Conservation (phyloP, 1,140 invertebrate species). For the Leptoteleia sp. region DNA sequence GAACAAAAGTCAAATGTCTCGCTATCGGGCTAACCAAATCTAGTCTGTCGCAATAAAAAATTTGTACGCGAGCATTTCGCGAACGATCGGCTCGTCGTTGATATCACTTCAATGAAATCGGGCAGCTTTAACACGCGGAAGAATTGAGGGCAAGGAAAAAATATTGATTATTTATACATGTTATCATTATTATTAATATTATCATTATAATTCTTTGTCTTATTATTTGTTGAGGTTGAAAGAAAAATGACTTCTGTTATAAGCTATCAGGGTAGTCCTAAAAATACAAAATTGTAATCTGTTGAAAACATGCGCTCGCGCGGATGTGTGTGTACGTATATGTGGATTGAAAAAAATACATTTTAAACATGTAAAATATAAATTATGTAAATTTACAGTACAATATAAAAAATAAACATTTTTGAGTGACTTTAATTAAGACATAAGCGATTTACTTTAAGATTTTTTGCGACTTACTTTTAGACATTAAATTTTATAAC, state of each 20-base stretch:
- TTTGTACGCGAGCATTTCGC: constrained; percentile 2
- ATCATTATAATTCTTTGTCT: constrained; percentile 45
- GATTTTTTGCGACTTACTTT: too few relatives aligned
- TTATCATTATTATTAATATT: constrained; percentile 47
- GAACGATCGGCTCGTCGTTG: constrained; percentile 36
- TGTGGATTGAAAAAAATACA: too few relatives aligned
- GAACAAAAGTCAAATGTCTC: constrained; percentile 6
- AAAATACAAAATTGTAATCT: constrained; percentile 7
- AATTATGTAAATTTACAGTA: too few relatives aligned
- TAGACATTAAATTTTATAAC: too few relatives aligned
- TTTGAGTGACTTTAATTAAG: too few relatives aligned
- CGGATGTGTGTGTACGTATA: constrained; percentile 4
- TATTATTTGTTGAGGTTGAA: constrained; percentile 5
- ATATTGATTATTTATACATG: constrained; percentile 32
- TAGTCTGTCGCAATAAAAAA: constrained; percentile 11
- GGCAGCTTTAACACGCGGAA: constrained; percentile 54
- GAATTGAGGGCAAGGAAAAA: constrained; percentile 48
- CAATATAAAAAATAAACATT: too few relatives aligned
- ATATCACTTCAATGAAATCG: constrained; percentile 44
- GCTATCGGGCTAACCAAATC: constrained; percentile 19
- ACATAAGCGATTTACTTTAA: too few relatives aligned
- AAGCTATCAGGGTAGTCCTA: constrained; percentile 21
- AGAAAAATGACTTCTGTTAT: constrained; percentile 18
- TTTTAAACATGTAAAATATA: too few relatives aligned
- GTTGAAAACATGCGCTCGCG: background rate